phyloP scores from a whole-genome alignment of 2,888 invertebrate species.

The Omphaloscelis lunosa region DNA sequence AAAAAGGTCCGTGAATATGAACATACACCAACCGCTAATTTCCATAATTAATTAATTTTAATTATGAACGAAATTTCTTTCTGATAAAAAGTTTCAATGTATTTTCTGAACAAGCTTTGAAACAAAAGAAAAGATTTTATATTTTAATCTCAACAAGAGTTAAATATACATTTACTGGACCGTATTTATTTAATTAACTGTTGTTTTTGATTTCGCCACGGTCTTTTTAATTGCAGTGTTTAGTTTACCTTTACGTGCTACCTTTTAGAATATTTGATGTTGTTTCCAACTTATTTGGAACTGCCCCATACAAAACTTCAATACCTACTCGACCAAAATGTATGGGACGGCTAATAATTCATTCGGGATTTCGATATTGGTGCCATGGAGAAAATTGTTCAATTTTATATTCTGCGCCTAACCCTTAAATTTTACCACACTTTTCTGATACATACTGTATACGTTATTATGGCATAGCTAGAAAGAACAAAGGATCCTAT shows the following conservation, averaged over 20 bases:
- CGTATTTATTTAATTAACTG: constrained; percentile 37
- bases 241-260: background rate
- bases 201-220: constrained; percentile 1
- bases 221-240: constrained; percentile 1
- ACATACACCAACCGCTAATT: constrained; percentile 11
- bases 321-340: too few species aligned
- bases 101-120: background rate
- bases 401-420: too few species aligned
- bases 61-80: constrained; percentile 23
- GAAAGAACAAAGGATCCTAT: background rate
- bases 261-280: background rate
- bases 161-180: background rate
- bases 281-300: background rate
- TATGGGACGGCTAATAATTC: too few species aligned
- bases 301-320: too few species aligned
- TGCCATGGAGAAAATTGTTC: too few species aligned
- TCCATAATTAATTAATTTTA: constrained; percentile 11
- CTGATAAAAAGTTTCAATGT: constrained; percentile 2
- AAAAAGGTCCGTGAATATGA: constrained; percentile 1
- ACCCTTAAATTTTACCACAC: too few species aligned
- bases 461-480: background rate
- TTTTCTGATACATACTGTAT: background rate
- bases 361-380: too few species aligned
- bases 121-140: constrained; percentile 27
- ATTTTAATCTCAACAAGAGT: constrained; percentile 38